Conservation (phyloP, 92 coral and sea anemone species). For the Montipora capitata region DNA sequence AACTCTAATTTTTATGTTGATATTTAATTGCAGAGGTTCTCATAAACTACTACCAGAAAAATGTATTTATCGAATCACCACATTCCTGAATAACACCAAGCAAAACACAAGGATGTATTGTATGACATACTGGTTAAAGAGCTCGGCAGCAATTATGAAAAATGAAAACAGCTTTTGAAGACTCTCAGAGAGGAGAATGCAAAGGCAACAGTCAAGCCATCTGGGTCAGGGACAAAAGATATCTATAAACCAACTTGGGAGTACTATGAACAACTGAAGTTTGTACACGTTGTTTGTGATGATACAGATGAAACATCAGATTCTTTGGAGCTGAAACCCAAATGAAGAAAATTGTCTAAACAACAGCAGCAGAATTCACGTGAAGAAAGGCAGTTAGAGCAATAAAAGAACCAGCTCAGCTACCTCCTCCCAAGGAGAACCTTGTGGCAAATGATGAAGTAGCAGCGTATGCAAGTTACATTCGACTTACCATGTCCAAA, state of each 20-base stretch:
- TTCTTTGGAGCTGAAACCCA: slow-evolving; percentile 37
- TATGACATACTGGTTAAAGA: slow-evolving; percentile 44
- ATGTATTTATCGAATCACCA: slow-evolving; percentile 66
- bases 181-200: slow-evolving; percentile 53
- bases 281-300: slow-evolving; percentile 47
- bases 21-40: slow-evolving; percentile 41
- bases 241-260: slow-evolving; percentile 59
- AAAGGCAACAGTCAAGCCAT: slow-evolving; percentile 61
- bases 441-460: slow-evolving; percentile 26
- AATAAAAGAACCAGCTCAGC: slow-evolving; percentile 32
- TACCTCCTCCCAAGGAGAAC: slow-evolving; percentile 2
- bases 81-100: slow-evolving; percentile 41
- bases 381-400: slow-evolving; percentile 66
- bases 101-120: slow-evolving; percentile 54
- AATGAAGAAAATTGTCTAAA: slow-evolving; percentile 51
- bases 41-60: slow-evolving; percentile 45
- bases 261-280: slow-evolving; percentile 62
- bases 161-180: slow-evolving; percentile 58
- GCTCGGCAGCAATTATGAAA: slow-evolving; percentile 49
- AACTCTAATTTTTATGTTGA: slow-evolving; percentile 12
- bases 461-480: slow-evolving; percentile 51
- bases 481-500: slow-evolving; percentile 41
- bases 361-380: slow-evolving; percentile 28
- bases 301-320: slow-evolving; percentile 60
- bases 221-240: slow-evolving; percentile 67